Conservation (phyloP, 2,888 invertebrate species). For the Philopedon plagiatum region DNA sequence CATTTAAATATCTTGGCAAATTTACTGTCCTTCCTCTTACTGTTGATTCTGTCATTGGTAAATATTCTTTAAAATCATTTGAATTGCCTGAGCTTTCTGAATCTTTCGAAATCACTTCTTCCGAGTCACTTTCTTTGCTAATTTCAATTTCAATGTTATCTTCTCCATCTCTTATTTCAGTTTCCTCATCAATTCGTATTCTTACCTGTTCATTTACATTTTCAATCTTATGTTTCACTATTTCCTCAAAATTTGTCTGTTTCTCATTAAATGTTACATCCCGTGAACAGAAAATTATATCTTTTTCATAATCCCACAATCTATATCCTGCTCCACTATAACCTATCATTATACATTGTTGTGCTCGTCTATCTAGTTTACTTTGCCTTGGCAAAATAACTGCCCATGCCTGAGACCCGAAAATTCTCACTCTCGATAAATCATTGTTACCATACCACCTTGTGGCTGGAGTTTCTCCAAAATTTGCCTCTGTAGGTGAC, state of each 20-base stretch:
- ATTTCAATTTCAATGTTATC: constrained; percentile 16
- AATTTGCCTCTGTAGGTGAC: constrained; percentile 45
- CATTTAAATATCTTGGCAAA: constrained; percentile 34
- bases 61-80: constrained; percentile 19
- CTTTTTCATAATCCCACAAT: constrained; percentile 49
- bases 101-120: too few relatives aligned
- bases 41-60: constrained; percentile 9
- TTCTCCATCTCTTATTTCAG: background rate
- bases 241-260: constrained; percentile 42
- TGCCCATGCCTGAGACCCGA: constrained; percentile 54
- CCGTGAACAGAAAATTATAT: constrained; percentile 51
- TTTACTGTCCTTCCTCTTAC: constrained; percentile 29
- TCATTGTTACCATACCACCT: constrained; percentile 53
- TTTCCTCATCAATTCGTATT: constrained; percentile 25
- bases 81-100: constrained; percentile 25
- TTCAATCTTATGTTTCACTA: constrained; percentile 30
- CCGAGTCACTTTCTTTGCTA: constrained; percentile 7
- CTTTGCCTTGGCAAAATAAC: constrained; percentile 49
- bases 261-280: constrained; percentile 55
- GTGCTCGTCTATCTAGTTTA: constrained; percentile 53
- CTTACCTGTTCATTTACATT: constrained; percentile 29
- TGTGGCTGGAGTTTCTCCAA: constrained; percentile 44
- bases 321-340: constrained; percentile 52
- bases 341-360: constrained; percentile 48
- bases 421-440: constrained; percentile 52